These are phyloP conservation scores for Mirounga angustirostris DNA, from an alignment of 2,113 vertebrate genomes.

Conservation along the genomic window DNA sequence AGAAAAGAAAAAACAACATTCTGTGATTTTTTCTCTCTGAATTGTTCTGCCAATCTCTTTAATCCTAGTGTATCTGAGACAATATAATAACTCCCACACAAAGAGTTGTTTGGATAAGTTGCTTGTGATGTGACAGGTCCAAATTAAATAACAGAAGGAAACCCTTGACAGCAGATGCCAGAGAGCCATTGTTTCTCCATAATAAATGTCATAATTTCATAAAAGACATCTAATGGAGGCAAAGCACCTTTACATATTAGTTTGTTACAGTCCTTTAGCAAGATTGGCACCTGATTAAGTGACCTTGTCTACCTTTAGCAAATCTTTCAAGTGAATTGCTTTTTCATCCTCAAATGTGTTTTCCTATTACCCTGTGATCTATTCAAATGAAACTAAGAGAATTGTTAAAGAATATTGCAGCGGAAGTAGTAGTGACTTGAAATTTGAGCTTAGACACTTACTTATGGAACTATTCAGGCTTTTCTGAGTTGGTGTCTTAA, in stretches of 20 bases:
- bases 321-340: slow-evolving; percentile 13
- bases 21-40: neutral
- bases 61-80: slow-evolving; percentile 8
- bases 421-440: neutral
- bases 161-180: slow-evolving; percentile 10
- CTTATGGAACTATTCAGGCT: neutral
- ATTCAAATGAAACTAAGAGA: slow-evolving; percentile 4
- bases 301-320: slow-evolving; percentile 34
- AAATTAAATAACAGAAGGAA: slow-evolving; percentile 61
- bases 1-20: neutral
- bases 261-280: slow-evolving; percentile 13
- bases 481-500: neutral
- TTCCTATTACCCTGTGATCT: neutral
- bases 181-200: slow-evolving; percentile 42
- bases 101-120: slow-evolving; percentile 68
- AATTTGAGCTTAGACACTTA: neutral
- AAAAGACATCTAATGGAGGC: slow-evolving; percentile 10
- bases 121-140: slow-evolving; percentile 53
- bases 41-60: slow-evolving; percentile 55
- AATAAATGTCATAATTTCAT: slow-evolving; percentile 70
- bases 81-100: slow-evolving; percentile 57
- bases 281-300: slow-evolving; percentile 57
- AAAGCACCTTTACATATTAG: slow-evolving; percentile 18
- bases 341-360: neutral
- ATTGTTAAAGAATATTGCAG: neutral